These are phyloP conservation scores for Drosophila athabasca DNA, from an alignment of 1,140 invertebrate species.

Conservation along the genomic window DNA sequence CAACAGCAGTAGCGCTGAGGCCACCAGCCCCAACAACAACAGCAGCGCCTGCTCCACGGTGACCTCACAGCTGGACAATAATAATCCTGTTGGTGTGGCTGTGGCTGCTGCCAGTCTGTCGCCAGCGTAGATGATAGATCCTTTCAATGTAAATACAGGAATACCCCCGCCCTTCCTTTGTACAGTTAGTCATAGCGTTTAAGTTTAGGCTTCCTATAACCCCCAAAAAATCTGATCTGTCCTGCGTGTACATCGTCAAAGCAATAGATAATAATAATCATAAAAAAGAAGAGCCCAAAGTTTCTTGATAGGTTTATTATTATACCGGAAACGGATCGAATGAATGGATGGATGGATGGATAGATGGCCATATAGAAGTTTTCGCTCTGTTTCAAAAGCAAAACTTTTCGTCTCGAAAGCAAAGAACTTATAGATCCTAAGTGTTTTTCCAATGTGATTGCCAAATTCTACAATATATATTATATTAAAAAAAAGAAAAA, in stretches of 20 bases:
- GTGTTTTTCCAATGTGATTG: slow-evolving; percentile 82
- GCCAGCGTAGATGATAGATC: slow-evolving; percentile 50
- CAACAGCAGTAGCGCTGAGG: slow-evolving; percentile 38
- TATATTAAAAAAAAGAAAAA: slow-evolving; percentile 18
- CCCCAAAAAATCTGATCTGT: slow-evolving; percentile 31
- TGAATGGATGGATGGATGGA: background rate
- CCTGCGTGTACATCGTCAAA: slow-evolving; percentile 79
- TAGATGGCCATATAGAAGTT: slow-evolving; percentile 42
- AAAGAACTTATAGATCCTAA: slow-evolving; percentile 79
- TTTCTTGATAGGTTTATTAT: slow-evolving; percentile 11
- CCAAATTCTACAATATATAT: slow-evolving; percentile 75
- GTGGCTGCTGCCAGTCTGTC: slow-evolving; percentile 34
- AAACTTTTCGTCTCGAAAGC: slow-evolving; percentile 52
- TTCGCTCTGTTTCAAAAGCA: slow-evolving; percentile 48
- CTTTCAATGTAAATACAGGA: slow-evolving; percentile 47
- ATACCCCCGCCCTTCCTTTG: slow-evolving; percentile 14
- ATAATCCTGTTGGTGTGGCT: no score
- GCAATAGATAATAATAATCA: slow-evolving; percentile 57
- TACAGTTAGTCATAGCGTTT: slow-evolving; percentile 63
- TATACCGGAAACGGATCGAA: slow-evolving; percentile 4
- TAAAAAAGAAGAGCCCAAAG: slow-evolving; percentile 33
- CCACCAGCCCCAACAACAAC: slow-evolving; percentile 77
- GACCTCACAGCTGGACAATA: slow-evolving; percentile 68
- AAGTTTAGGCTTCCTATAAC: slow-evolving; percentile 24
- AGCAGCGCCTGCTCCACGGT: slow-evolving; percentile 73